Percentiles rank a stretch among this genome's conserved stretches.
These are phyloP conservation scores for Ophonus ardosiacus DNA, from an alignment of 2,888 invertebrate genomes.

Conservation along the genomic window DNA sequence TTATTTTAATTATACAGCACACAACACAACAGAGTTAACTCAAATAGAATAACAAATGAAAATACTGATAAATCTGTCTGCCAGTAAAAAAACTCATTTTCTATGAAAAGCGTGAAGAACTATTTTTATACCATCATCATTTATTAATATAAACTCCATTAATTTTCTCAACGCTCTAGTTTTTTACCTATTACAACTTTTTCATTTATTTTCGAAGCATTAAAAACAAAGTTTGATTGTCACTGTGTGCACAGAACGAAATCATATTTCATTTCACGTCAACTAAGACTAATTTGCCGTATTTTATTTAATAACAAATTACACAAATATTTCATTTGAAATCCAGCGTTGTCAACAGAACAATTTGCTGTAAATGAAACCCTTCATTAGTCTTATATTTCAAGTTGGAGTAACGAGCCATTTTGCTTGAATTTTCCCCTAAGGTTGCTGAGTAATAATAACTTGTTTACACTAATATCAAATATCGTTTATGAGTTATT, in stretches of 20 bases:
- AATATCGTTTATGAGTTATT: neutral
- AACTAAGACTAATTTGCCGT: slow-evolving; percentile 8
- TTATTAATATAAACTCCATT: slow-evolving; percentile 21
- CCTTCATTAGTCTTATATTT: slow-evolving; percentile 32
- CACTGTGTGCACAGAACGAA: neutral
- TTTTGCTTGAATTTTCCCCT: neutral
- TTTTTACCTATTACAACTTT: neutral
- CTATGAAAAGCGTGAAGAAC: neutral
- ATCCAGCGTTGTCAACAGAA: neutral
- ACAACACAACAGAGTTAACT: neutral
- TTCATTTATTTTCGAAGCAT: neutral
- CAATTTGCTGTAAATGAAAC: neutral
- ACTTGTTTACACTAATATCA: slow-evolving; percentile 17
- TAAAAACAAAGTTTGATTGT: neutral
- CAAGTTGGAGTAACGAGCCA: neutral
- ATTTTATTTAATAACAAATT: slow-evolving; percentile 43
- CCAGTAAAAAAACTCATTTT: neutral
- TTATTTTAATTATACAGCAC: neutral
- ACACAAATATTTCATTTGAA: slow-evolving; percentile 9
- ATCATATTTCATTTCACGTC: slow-evolving; percentile 27
- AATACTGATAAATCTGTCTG: neutral
- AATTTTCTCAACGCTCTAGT: neutral
- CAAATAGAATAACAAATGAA: neutral
- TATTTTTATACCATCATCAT: neutral
- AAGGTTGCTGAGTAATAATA: slow-evolving; percentile 4